Conservation (phyloP, 2,797 vertebrate species). For the Micrastur ruficollis region DNA sequence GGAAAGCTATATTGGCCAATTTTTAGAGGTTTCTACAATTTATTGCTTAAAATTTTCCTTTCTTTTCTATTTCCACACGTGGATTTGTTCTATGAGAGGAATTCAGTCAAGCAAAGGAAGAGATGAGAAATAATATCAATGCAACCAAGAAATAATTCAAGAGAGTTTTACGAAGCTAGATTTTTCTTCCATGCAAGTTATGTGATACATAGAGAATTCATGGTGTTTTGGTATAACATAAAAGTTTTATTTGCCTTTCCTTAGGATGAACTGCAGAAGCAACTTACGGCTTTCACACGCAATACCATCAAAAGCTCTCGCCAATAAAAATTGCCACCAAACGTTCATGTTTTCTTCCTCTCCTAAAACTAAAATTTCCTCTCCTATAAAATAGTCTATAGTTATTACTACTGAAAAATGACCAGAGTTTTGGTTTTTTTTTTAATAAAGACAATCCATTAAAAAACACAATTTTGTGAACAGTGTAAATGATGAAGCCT, state of each 20-base stretch:
- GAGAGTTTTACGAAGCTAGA: background rate
- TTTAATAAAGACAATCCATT: background rate
- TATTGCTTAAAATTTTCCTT: background rate
- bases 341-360: background rate
- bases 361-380: background rate
- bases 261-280: background rate
- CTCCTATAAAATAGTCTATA: background rate
- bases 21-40: background rate
- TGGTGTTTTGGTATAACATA: background rate
- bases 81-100: background rate
- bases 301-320: background rate
- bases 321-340: background rate
- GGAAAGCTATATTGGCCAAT: background rate
- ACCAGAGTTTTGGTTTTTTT: background rate
- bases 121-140: background rate
- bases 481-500: background rate
- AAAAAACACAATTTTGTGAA: background rate
- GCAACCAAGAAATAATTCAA: background rate
- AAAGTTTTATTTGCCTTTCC: background rate
- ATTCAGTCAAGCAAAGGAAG: background rate
- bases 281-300: background rate
- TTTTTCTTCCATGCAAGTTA: background rate
- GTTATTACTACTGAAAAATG: background rate
- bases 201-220: background rate
- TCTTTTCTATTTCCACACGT: background rate